Percentiles rank a stretch among this genome's conserved stretches.
phyloP scores from a whole-genome alignment of 2,888 invertebrate genomes.

The Aplocera efformata region DNA sequence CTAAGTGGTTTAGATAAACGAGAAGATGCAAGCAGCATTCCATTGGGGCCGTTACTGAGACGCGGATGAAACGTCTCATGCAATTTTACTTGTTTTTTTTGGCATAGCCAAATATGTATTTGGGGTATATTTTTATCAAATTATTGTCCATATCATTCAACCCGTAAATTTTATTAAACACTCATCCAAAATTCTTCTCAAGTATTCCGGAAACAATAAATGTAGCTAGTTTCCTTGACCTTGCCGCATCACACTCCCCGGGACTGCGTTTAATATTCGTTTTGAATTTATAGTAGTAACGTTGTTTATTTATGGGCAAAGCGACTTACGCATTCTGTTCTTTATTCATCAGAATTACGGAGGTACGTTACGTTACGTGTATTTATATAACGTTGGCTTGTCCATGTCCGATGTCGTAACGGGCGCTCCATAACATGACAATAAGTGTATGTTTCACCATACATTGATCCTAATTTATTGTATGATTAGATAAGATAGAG shows the following conservation, averaged over 20 bases:
- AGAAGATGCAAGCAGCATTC: too few relatives aligned
- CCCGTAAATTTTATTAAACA: neutral
- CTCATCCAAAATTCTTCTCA: constrained; percentile 3
- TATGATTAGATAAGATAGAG: too few relatives aligned
- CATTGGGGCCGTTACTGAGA: too few relatives aligned
- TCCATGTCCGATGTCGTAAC: neutral
- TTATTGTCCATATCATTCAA: too few relatives aligned
- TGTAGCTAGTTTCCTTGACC: constrained; percentile 36
- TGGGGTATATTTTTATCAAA: too few relatives aligned
- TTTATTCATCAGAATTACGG: neutral
- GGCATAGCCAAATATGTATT: too few relatives aligned
- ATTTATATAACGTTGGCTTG: neutral
- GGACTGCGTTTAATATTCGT: constrained; percentile 33
- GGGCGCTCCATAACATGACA: too few relatives aligned
- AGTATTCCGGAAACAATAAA: constrained; percentile 41
- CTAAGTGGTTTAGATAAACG: too few relatives aligned
- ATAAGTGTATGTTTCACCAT: too few relatives aligned
- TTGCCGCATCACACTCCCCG: constrained; percentile 27
- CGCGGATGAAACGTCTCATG: too few relatives aligned
- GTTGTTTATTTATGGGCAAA: constrained; percentile 22
- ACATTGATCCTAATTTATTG: too few relatives aligned
- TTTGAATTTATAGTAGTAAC: constrained; percentile 30
- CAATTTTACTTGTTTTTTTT: too few relatives aligned
- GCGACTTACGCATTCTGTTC: neutral
- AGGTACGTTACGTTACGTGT: neutral